Base-by-base conservation (phyloP, 2,797 vertebrate genomes). In the Poeciliopsis infans region DNA sequence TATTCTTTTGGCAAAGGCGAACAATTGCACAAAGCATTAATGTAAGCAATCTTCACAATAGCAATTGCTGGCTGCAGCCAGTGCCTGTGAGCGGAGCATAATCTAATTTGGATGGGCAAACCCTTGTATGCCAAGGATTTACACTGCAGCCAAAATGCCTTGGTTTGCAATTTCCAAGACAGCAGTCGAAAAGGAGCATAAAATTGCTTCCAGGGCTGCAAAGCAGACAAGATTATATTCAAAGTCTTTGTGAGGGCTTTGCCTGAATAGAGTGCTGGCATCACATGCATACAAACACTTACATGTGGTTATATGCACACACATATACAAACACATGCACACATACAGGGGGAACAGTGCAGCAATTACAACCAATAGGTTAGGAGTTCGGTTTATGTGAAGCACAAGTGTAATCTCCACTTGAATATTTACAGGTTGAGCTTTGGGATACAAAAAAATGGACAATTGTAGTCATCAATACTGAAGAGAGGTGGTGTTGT, bases 201-300 rank as follows among this genome's bases (percentile, higher is more conserved):
- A 97, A 97, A 96, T 96, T 96, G 94, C 95, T 96, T 95, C 92
- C 93, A 94, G 91, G 92, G 93, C 94, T 96, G 95, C 94, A 95
- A 90, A 95, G 95, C 93, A 96, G 95, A 96, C 95, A 95, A 96
- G 95, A 95, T 96, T 96, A 96, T 95, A 95, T 95, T 95, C 94
- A 95, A 94, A 95, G 95, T 95, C 95, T 96, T 96, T 96, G 95
- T 96, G 94, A 94, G 90, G 88, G 93, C 91, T 95, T 92, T 93
- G 88, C 88, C 83, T 95, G 93, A 96, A 96, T 94, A 92, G 93
- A 84, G 81, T 89, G 89, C 92, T 90, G 92, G 93, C 92, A 94
- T 88, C 87, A 82, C 87, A 80, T 12, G 74, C 72, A 79, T 83
- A 83, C 82, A 82, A 66, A 74, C 78, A 74, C 77, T 77, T 75